These are phyloP conservation scores for Butastur rufipennis DNA, from an alignment of 2,113 vertebrate genomes.

Conservation along the genomic window DNA sequence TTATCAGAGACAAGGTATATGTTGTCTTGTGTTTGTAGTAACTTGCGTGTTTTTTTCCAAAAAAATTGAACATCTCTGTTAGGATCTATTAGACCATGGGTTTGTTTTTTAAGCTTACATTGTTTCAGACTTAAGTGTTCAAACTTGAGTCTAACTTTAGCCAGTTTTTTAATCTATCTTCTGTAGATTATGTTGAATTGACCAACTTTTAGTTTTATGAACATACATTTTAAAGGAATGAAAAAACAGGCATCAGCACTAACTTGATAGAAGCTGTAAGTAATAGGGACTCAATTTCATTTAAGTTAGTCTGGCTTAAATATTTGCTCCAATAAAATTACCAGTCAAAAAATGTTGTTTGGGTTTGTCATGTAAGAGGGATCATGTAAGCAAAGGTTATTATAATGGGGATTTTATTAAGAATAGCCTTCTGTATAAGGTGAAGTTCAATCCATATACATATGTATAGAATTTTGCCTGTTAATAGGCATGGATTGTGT, in stretches of 20 bases:
- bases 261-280: not conserved
- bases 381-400: not conserved
- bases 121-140: not conserved
- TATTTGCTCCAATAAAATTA: not conserved
- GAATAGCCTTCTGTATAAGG: not conserved
- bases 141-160: not conserved
- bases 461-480: not conserved
- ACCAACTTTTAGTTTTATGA: not conserved
- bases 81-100: not conserved
- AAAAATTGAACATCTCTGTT: not conserved
- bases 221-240: not conserved
- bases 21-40: not conserved
- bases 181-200: not conserved
- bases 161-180: not conserved
- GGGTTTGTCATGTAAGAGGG: not conserved
- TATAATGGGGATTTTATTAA: not conserved
- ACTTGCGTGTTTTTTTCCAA: not conserved
- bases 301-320: not conserved
- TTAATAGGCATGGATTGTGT: not conserved
- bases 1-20: constrained; percentile 89
- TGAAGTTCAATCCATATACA: not conserved
- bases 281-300: not conserved
- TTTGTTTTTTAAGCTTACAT: not conserved
- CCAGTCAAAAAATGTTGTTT: not conserved
- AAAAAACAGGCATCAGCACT: not conserved